Evolutionary conservation across 2,113 vertebrate species (phyloP), one percentile per base, ranked within the genome.

Genomic region (Cinclus cinclus): DNA sequence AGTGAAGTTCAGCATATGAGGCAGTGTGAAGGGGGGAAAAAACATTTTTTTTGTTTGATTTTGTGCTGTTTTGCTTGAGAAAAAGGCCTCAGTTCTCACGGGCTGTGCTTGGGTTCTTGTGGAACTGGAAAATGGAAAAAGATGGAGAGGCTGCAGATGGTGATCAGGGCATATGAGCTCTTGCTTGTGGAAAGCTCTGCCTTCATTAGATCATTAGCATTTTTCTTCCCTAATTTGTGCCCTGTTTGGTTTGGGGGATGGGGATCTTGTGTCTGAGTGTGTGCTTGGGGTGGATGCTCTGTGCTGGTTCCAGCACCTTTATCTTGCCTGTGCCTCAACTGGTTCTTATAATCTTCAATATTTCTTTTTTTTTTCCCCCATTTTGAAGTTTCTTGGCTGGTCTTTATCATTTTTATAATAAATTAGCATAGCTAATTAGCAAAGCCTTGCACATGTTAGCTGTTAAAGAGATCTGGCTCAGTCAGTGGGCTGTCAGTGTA

Each of bases 31-130:
- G 6, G 44, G 44, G 41, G 52, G 35, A 37, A 44, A 56, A 52
- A 65, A 20, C 59, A 35, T 71, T 90, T 89, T 90, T n/a, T 93
- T 59, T 49, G 37, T 64, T 60, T 83, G 39, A 17, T 63, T 95
- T 62, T 75, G 44, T 15, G 7, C 37, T 55, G 56, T 53, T 94
- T 64, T 59, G 42, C 76, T 60, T 42, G 65, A 86, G 76, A 52
- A 68, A n/a, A 27, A 49, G 86, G 23, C 84, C 50, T 77, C 47
- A 23, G 42, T 87, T 89, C 69, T 21, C 33, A 2, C 12, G 18
- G 67, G 18, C 46, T n/a, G n/a, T 75, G 80, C 53, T 85, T 75
- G 69, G 62, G 7, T 79, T 87, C 30, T 0, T 42, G 16, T 27
- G 31, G 79, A 87, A 30, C 56, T 80, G 82, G 19, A 41, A 59